These are phyloP conservation scores for Spialia ferax DNA, from an alignment of 2,888 invertebrate species.

Conservation along the genomic window DNA sequence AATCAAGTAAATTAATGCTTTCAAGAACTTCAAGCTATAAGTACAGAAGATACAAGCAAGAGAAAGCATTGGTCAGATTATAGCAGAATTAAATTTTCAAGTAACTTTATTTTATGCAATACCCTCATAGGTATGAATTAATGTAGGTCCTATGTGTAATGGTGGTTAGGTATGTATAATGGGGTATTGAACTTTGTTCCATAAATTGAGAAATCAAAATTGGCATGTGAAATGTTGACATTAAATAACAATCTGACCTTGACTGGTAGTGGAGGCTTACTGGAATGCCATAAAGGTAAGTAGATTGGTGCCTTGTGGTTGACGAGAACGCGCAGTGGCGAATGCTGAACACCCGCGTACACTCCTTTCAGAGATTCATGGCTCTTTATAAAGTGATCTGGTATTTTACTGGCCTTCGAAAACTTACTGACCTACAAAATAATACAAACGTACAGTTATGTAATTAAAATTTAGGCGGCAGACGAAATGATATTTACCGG, in stretches of 20 bases:
- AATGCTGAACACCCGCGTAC: conserved; percentile 83
- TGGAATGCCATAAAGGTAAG: conserved; percentile 82
- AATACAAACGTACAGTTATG: conserved; percentile 58
- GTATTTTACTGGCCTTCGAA: conserved; percentile 85
- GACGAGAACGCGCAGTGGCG: conserved; percentile 79
- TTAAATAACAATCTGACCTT: conserved; percentile 66
- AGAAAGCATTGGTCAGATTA: too few relatives aligned
- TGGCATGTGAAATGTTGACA: conserved; percentile 21
- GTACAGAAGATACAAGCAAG: too few relatives aligned
- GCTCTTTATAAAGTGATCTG: conserved; percentile 83
- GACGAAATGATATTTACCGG: conserved; percentile 77
- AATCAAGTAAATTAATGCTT: too few relatives aligned
- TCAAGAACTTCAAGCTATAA: too few relatives aligned
- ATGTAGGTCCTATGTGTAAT: too few relatives aligned
- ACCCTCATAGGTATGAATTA: too few relatives aligned
- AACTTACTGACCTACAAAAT: conserved; percentile 86
- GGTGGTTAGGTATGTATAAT: too few relatives aligned
- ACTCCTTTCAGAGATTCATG: conserved; percentile 82
- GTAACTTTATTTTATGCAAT: too few relatives aligned
- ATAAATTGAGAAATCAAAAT: conserved; percentile 9
- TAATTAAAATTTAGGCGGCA: conserved; percentile 56
- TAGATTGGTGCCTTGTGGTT: conserved; percentile 86
- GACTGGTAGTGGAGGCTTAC: conserved; percentile 81
- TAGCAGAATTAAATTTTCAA: too few relatives aligned
- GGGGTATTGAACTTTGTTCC: not conserved